Evolutionary conservation across 2,113 vertebrate genomes (phyloP), one percentile per base, ranked within the genome.

Genomic region (Tursiops truncatus): DNA sequence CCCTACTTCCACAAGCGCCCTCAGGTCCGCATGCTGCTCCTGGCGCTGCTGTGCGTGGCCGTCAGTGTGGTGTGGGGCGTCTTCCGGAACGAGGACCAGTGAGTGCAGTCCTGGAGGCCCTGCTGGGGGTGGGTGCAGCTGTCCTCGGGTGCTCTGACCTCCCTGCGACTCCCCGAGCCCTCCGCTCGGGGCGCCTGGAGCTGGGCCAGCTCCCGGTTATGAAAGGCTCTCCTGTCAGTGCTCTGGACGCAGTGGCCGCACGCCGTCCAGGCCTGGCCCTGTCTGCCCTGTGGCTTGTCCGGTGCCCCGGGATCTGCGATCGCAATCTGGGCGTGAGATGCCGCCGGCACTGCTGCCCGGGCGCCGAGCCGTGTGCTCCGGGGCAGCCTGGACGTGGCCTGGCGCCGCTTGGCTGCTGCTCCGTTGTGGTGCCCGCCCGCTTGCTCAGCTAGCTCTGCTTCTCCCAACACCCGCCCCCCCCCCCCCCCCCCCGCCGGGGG

Each of bases 51-150:
- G 97, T 99, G 99, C 80, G 74, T 99, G 41, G 96, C 98, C 0
- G 96, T 99, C 98, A 99, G 99, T 31, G 0, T 99, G 73, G 98
- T 99, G 91, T 99, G 99, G 99, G 99, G 99, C 68, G 62, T 99
- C 97, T 99, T 99, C 98, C 99, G 99, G 88, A 99, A 99, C 0
- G 99, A 99, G 97, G 99, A 99, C 98, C 99, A 99, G 99, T 99
- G 98, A 99, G 99, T 99, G 67, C 44, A 0, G 8, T 56, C 58
- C 38, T 3, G 8, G 50, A 0, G 6, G 41, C 11, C 95, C 33
- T 0, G 33, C 2, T 1, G 26, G 6, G 17, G 3, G 50, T 1
- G 38, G 28, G 50, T 33, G 33, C 20, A 23, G 62, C 60, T 93
- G 93, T 96, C 87, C 97, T 91, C 63, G 65, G 17, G 14, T 3